Conservation (phyloP, 2,113 vertebrate genomes). For the Peromyscus polionotus region DNA sequence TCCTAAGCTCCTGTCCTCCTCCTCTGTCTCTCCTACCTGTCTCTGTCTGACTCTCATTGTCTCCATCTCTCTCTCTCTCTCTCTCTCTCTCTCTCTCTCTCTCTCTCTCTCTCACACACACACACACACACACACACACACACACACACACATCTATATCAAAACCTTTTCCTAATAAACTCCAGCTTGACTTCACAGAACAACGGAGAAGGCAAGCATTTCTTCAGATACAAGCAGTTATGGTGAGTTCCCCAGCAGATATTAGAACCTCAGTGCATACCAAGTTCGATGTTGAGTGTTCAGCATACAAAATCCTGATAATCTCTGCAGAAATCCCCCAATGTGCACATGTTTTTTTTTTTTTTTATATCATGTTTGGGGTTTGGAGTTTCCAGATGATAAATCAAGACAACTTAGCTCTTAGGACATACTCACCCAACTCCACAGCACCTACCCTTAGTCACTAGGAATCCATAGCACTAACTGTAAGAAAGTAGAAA, state of each 20-base stretch:
- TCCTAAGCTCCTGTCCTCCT: neutral
- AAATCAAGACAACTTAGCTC: neutral
- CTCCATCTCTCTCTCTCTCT: rapidly evolving
- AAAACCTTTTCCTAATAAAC: neutral
- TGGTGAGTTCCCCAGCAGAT: too few relatives aligned
- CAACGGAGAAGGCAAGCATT: neutral
- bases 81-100: rapidly evolving
- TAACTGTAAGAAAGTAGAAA: neutral
- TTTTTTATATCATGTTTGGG: neutral
- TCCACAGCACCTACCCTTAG: too few relatives aligned
- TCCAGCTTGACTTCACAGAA: neutral
- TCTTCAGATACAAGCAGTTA: neutral
- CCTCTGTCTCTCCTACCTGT: neutral
- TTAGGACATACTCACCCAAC: neutral
- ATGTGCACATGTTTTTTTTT: too few relatives aligned
- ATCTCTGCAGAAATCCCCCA: neutral
- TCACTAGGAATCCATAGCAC: neutral
- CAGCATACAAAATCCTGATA: neutral
- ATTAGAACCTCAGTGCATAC: neutral
- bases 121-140: neutral
- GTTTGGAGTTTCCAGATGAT: neutral
- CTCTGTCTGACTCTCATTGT: neutral
- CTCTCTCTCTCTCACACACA: neutral
- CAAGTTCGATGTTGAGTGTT: neutral
- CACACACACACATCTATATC: neutral